Base-by-base conservation (phyloP, 53 echinoderm and acorn worm genomes). In the Temnopleurus reevesii region DNA sequence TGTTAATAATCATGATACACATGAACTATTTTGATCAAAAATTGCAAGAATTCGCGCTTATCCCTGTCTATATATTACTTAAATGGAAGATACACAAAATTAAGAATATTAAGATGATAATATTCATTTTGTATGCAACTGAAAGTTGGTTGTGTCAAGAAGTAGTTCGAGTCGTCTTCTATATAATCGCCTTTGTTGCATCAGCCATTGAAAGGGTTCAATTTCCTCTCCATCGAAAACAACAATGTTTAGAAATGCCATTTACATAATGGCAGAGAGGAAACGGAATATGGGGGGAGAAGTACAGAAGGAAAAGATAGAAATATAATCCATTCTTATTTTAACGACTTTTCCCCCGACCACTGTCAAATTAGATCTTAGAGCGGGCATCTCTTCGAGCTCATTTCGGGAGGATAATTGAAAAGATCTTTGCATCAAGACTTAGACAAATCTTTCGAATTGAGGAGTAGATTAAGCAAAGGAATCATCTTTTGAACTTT, bases 381-480 rank as follows among this genome's bases (percentile, higher is more conserved):
- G 71, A 71, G 41, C 71, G 71, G 36, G 71, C 71, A 19, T 41
- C 21, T 31, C 4, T 41, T 71, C n/a, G 36, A 71, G n/a, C 38
- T 71, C 41, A 8, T 71, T 71, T 71, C 41, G 71, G n/a, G 18
- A n/a, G 71, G 71, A 71, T 71, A 71, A 71, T 71, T 71, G 71
- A 71, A 71, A 71, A 71, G 71, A 71, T 71, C 71, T 71, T 71
- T 71, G 36, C 71, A 71, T 71, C 71, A 71, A 71, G 71, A 38
- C 36, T n/a, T 21, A 41, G 41, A 71, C 79, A 79, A 79, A 79
- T 79, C 79, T 79, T 79, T 49, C 49, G 46, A 79, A 79, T 47
- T 49, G 79, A 47, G 49, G 46, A 79, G 46, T 49, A 79, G 79
- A 79, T 79, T 79, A 79, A 79, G 19, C 71, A 41, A 71, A 38